phyloP scores from a whole-genome alignment of 2,797 vertebrate genomes.

The Syngnathus rostellatus region DNA sequence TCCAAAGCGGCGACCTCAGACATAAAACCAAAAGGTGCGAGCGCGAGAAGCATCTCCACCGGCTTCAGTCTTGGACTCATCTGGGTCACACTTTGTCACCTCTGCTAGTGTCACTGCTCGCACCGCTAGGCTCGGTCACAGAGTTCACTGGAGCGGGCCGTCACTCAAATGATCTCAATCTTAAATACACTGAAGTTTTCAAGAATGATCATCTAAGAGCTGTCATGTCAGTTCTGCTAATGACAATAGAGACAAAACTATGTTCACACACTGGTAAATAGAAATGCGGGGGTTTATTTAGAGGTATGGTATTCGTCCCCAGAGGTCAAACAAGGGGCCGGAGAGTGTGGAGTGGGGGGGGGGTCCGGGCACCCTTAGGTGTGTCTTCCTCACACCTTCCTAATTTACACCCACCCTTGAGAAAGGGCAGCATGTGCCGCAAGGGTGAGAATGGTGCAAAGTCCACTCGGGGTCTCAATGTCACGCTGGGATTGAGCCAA shows the following conservation, averaged over 20 bases:
- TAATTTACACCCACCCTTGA: constrained; percentile 37
- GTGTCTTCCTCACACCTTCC: constrained; percentile 26
- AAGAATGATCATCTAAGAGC: no score
- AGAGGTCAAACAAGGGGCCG: neutral
- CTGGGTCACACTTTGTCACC: constrained; percentile 51
- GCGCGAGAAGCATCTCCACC: constrained; percentile 40
- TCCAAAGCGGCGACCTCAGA: neutral
- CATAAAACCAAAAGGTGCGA: constrained; percentile 36
- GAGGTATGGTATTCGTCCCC: neutral
- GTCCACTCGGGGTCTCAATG: constrained; percentile 28
- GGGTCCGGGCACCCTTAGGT: constrained; percentile 17
- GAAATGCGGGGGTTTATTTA: no score
- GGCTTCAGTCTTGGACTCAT: constrained; percentile 11
- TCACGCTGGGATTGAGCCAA: neutral
- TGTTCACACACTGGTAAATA: no score
- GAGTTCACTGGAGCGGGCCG: constrained; percentile 26
- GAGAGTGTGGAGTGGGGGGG: constrained; percentile 13
- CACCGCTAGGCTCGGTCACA: constrained; percentile 28
- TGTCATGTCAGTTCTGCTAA: no score
- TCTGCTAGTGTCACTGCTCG: constrained; percentile 44
- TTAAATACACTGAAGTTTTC: neutral
- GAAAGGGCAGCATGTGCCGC: constrained; percentile 26
- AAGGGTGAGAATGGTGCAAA: constrained; percentile 6
- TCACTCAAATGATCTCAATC: neutral
- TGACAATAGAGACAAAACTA: no score